Evolutionary conservation across 1,140 invertebrate species (phyloP), one percentile per base, ranked within the genome.

Genomic region (Drosophila subpulchrella): DNA sequence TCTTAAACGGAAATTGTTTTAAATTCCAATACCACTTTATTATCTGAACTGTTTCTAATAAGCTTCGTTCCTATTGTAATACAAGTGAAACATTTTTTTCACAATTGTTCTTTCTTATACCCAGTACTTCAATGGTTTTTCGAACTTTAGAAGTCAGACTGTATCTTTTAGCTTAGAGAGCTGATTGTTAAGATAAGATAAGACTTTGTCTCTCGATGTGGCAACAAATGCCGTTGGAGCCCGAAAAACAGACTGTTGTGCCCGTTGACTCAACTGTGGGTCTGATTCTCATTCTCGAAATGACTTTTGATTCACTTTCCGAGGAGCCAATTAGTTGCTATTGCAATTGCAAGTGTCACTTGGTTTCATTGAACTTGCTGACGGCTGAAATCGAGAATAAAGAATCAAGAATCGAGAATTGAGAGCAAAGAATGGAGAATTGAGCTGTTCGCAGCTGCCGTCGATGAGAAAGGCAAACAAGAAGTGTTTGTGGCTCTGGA

Each of bases 341-440:
- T 75, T 50, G 67, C 71, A 74, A 72, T 72, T 74, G 41, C 81
- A 83, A 89, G 84, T 80, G 84, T 84, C 84, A 84, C 57, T 77
- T 27, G 53, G 80, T 78, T 84, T 44, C 84, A 88, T 89, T 88
- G 84, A 88, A 88, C 84, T 89, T 74, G 56, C 36, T 71, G 50
- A 50, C 27, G 27, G 15, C 50, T 32, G 54, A 20, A 20, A 13
- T n/a, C 34, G 34, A 20, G 54, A 12, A 55, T 41, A 12, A 8
- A 17, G 63, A 71, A 39, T 38, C 57, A 10, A 17, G 32, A 51
- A 17, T 36, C 4, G 15, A n/a, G 57, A 48, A 24, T 36, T 13
- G 17, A 34, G 42, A 27, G n/a, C 7, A 3, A 20, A 61, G 57
- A 60, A 76, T 44, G 38, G 61, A 44, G 63, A 86, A 86, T 86